Base-by-base conservation (phyloP, 2,888 invertebrate species). In the Sylvicola fuscatus region DNA sequence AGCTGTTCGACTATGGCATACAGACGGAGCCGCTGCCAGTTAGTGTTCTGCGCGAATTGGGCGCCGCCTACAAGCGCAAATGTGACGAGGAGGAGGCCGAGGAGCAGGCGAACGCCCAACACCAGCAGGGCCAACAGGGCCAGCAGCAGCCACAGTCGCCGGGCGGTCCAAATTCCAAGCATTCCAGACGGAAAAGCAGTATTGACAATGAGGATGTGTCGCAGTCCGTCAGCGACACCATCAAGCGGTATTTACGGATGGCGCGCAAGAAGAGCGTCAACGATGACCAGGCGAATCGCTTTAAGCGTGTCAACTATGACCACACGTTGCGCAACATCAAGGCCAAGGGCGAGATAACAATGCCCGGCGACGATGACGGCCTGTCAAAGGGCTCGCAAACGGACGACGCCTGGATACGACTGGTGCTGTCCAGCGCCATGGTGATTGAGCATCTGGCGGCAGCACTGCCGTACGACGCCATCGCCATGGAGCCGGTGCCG, bases 221-320 rank as follows among this genome's bases (percentile, higher is more conserved):
- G 0, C 83, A 83, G 41, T 84, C 83, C 1, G 84, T 86, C 16
- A 79, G 82, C 49, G 82, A 84, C 49, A 84, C 82, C 1, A 82
- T 86, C 40, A 84, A 84, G 54, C 64, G 84, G 8, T 86, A 86
- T 53, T 57, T 86, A 34, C 64, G 81, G 38, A 86, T 86, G 84
- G 84, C 83, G 6, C 66, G 86, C 27, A 86, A 86, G 52, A 86
- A 86, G 50, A 82, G 81, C 48, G 72, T 78, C 8, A 50, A 52
- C 34, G 83, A 84, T 52, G 79, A 80, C 44, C 80, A 80, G 51
- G 72, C 68, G 3, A 84, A 81, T 49, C 68, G 79, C 35, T 87
- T 86, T 51, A 84, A 84, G 51, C 70, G 84, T 1, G 82, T 87
- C 14, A 87, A 87, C 53, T 87, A 87, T 48, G 86, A 87, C 49